Evolutionary conservation across 2,888 invertebrate species (phyloP).

Genomic region (Drosophila paucipuncta): DNA sequence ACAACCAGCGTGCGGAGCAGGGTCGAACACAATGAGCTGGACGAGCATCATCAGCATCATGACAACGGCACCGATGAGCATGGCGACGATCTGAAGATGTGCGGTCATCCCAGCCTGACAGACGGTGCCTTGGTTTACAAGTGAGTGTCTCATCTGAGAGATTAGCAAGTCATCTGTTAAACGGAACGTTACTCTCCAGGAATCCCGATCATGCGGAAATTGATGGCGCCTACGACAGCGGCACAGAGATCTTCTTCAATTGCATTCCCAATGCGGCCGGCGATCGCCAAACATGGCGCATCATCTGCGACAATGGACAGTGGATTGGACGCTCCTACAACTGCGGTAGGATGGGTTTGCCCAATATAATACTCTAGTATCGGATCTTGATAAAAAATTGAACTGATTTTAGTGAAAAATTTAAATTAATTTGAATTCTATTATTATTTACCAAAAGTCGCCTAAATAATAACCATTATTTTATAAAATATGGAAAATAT

Average conservation of each 20-base stretch:
- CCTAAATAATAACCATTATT: neutral
- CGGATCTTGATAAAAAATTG: neutral
- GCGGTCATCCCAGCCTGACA: slow-evolving; percentile 87
- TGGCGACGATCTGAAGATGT: slow-evolving; percentile 78
- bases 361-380: neutral
- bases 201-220: slow-evolving; percentile 90
- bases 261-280: slow-evolving; percentile 93
- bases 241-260: slow-evolving; percentile 93
- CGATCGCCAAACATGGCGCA: slow-evolving; percentile 93
- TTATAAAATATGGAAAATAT: neutral
- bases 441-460: neutral
- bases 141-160: slow-evolving; percentile 60
- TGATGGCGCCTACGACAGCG: slow-evolving; percentile 91
- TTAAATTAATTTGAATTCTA: neutral
- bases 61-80: slow-evolving; percentile 78
- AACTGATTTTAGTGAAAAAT: neutral
- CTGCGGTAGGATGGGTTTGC: slow-evolving; percentile 88
- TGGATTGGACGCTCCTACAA: slow-evolving; percentile 93
- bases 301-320: slow-evolving; percentile 93
- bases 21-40: slow-evolving; percentile 71
- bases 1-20: slow-evolving; percentile 38
- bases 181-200: slow-evolving; percentile 69
- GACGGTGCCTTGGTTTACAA: slow-evolving; percentile 91
- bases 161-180: neutral
- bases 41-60: slow-evolving; percentile 57